Percentiles rank a stretch among this genome's conserved stretches.
Conservation (phyloP, 2,113 vertebrate species). For the Embiotoca jacksoni region DNA sequence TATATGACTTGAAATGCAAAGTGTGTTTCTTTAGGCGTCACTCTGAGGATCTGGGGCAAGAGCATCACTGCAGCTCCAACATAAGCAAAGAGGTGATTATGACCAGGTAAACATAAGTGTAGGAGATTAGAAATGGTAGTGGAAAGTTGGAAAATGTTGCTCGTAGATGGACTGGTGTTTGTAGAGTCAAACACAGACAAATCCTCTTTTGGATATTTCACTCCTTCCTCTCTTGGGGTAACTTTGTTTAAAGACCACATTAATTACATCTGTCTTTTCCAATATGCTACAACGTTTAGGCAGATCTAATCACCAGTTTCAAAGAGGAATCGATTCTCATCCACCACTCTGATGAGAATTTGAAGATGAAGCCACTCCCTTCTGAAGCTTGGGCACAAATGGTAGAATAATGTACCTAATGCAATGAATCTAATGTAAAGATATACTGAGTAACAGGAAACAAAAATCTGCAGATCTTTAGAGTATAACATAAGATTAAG, state of each 20-base stretch:
- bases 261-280: constrained; percentile 67
- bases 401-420: not conserved
- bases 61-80: constrained; percentile 16
- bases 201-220: constrained; percentile 32
- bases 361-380: constrained; percentile 62
- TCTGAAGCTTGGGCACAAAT: constrained; percentile 29
- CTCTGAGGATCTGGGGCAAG: not conserved
- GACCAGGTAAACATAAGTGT: constrained; percentile 4
- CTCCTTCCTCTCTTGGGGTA: constrained; percentile 29
- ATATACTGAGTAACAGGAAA: not conserved
- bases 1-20: constrained; percentile 24
- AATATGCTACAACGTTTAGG: constrained; percentile 55
- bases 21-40: constrained; percentile 6
- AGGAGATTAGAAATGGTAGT: not conserved
- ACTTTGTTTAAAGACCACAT: constrained; percentile 61
- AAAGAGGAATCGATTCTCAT: constrained; percentile 51
- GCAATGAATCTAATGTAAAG: not conserved
- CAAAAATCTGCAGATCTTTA: constrained; percentile 19
- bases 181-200: constrained; percentile 4
- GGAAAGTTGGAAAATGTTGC: constrained; percentile 12
- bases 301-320: constrained; percentile 65
- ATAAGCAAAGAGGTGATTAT: constrained; percentile 19
- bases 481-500: constrained; percentile 17
- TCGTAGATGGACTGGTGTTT: constrained; percentile 1
- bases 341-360: constrained; percentile 45